Conservation (phyloP, 2,113 vertebrate genomes). For the Pteruthius melanotis region DNA sequence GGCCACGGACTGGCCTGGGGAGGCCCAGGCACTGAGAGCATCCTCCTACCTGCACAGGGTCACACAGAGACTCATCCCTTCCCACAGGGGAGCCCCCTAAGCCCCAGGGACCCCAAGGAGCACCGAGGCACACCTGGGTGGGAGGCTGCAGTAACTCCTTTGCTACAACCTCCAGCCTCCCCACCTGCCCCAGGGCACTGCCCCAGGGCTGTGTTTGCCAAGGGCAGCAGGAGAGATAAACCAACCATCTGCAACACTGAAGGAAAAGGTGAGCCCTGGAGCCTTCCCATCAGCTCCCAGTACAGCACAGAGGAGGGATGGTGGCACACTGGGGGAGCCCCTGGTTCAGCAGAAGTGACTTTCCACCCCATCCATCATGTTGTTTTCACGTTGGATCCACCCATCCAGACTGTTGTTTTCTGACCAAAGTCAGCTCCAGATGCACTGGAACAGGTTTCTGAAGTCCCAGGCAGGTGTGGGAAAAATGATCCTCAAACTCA, state of each 20-base stretch:
- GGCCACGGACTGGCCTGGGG: fast-evolving
- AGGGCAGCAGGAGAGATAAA: not conserved
- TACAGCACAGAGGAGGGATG: not conserved
- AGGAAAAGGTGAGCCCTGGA: not conserved
- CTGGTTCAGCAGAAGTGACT: not conserved
- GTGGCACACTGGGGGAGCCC: fast-evolving
- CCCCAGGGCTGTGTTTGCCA: not conserved
- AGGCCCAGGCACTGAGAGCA: not conserved
- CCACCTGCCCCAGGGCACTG: not conserved
- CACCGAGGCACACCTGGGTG: not conserved
- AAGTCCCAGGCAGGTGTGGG: not conserved
- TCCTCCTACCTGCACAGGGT: not conserved
- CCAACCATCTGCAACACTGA: not conserved
- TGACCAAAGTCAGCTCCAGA: not conserved
- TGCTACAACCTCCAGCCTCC: not conserved
- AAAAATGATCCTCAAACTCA: not conserved
- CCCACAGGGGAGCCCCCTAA: not conserved
- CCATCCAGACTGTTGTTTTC: not conserved
- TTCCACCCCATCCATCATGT: not conserved
- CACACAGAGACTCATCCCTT: not conserved
- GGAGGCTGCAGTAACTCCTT: not conserved
- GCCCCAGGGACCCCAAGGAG: not conserved
- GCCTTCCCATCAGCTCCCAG: not conserved
- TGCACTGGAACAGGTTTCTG: not conserved
- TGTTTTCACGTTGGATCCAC: not conserved